Evolutionary conservation across 2,888 invertebrate genomes (phyloP).

Genomic region (Pristionchus mayeri): DNA sequence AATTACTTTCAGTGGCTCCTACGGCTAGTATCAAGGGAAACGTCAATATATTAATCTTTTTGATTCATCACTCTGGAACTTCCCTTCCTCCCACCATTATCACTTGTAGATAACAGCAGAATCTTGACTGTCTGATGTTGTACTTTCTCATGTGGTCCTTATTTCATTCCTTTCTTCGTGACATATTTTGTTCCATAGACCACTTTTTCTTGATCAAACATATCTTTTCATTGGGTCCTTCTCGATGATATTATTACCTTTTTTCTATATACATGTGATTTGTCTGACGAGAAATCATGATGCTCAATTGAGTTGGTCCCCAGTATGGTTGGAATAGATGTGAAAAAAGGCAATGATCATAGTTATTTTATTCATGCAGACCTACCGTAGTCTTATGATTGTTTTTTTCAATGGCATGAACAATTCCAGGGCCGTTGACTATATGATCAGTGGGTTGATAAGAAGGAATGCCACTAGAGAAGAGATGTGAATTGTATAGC

Average conservation of each 20-base stretch:
- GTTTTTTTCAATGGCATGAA: neutral
- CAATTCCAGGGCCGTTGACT: constrained; percentile 4
- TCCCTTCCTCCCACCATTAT: neutral
- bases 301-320: neutral
- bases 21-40: neutral
- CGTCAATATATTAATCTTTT: constrained; percentile 14
- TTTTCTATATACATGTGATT: too few relatives aligned
- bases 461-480: constrained; percentile 5
- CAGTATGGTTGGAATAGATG: constrained; percentile 28
- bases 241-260: too few relatives aligned
- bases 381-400: neutral
- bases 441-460: constrained; percentile 29
- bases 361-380: neutral
- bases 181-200: too few relatives aligned
- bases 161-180: neutral
- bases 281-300: neutral
- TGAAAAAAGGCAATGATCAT: neutral
- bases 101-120: neutral
- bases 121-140: neutral
- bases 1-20: too few relatives aligned
- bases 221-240: neutral
- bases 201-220: too few relatives aligned
- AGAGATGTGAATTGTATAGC: neutral
- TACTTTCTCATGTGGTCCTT: neutral
- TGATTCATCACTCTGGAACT: constrained; percentile 6